phyloP scores from a whole-genome alignment of 2,113 vertebrate genomes.

The Anoplopoma fimbria region DNA sequence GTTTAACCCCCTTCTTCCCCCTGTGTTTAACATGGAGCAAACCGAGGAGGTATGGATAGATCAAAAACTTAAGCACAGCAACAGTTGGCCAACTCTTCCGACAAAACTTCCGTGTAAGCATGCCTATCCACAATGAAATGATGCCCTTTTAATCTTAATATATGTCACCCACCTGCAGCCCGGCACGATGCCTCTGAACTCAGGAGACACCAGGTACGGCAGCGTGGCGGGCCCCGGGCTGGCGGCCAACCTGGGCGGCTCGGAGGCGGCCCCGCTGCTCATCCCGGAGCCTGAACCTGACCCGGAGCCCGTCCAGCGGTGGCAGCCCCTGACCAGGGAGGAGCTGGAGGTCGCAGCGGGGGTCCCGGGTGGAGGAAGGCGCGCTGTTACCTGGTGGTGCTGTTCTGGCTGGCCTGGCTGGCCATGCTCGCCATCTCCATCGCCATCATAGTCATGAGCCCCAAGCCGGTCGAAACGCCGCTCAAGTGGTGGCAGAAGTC shows the following conservation, averaged over 20 bases:
- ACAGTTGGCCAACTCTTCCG: too few relatives aligned
- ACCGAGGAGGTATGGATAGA: not conserved
- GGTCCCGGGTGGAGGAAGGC: slow-evolving; percentile 75
- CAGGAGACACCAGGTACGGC: slow-evolving; percentile 65
- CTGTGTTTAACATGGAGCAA: not conserved
- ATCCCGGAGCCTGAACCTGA: slow-evolving; percentile 27
- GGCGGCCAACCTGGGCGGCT: slow-evolving; percentile 4
- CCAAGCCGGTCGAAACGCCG: slow-evolving; percentile 32
- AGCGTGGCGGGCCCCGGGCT: slow-evolving; percentile 38
- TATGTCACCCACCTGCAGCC: slow-evolving; percentile 34
- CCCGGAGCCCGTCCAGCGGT: not conserved
- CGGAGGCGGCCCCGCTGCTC: slow-evolving; percentile 76
- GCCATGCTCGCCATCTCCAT: slow-evolving; percentile 68
- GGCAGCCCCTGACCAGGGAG: slow-evolving; percentile 72
- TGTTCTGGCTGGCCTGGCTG: slow-evolving; percentile 83
- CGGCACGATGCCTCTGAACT: slow-evolving; percentile 75
- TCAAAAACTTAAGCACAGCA: not conserved
- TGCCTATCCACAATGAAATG: not conserved
- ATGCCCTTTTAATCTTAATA: not conserved
- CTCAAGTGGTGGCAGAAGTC: slow-evolving; percentile 83
- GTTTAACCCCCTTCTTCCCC: too few relatives aligned
- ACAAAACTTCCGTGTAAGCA: not conserved
- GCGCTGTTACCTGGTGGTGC: slow-evolving; percentile 72
- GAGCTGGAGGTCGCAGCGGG: slow-evolving; percentile 75
- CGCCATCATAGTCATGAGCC: slow-evolving; percentile 64